Conservation (phyloP, 1,140 invertebrate species). For the Drosophila parabipectinata region DNA sequence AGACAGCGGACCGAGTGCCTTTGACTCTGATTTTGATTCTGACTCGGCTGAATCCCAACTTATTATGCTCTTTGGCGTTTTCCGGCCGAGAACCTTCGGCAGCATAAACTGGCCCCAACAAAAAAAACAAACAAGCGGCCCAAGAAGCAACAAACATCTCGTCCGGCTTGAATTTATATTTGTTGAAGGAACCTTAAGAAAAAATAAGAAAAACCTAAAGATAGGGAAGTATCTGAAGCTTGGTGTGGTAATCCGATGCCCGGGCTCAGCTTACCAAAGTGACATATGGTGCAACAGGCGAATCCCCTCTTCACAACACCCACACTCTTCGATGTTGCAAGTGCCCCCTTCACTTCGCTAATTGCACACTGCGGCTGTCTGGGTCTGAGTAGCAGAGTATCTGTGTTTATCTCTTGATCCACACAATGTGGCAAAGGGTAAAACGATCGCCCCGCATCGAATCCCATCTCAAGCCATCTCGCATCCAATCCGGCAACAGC, state of each 20-base stretch:
- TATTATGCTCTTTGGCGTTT: conserved; percentile 75
- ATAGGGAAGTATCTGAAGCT: conserved; percentile 19
- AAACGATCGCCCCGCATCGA: conserved; percentile 14
- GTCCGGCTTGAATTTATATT: conserved; percentile 68
- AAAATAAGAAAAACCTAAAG: background rate
- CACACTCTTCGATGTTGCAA: conserved; percentile 36
- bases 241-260: conserved; percentile 58
- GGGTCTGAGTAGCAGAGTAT: conserved; percentile 51
- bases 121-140: conserved; percentile 22
- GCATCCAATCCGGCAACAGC: conserved; percentile 51
- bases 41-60: conserved; percentile 25
- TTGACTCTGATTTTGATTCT: conserved; percentile 9
- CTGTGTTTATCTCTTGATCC: conserved; percentile 61
- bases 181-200: conserved; percentile 6
- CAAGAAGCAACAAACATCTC: conserved; percentile 34
- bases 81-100: conserved; percentile 55
- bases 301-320: conserved; percentile 16
- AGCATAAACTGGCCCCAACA: conserved; percentile 11
- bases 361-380: conserved; percentile 60
- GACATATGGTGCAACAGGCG: conserved; percentile 60
- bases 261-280: conserved; percentile 66
- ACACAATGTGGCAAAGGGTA: conserved; percentile 72
- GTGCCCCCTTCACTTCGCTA: conserved; percentile 57
- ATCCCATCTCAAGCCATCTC: conserved; percentile 16
- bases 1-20: conserved; percentile 10